Conservation (phyloP, 1,140 invertebrate species). For the Lepidurus arcticus region DNA sequence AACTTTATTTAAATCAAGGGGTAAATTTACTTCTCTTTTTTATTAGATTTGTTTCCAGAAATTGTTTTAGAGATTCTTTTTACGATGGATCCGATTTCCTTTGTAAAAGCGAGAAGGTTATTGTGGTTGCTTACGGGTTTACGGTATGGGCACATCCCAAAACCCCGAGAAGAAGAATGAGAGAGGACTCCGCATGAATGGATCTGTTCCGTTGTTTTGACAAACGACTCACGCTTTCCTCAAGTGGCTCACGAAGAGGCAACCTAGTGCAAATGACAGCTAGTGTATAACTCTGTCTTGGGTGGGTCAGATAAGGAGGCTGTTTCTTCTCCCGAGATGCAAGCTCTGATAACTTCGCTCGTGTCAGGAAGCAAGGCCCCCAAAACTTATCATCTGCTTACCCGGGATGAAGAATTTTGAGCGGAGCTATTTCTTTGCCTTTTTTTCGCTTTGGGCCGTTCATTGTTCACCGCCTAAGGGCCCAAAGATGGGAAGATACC, state of each 20-base stretch:
- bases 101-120: neutral
- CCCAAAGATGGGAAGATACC: neutral
- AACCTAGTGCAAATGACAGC: conserved; percentile 7
- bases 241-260: conserved; percentile 17
- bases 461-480: neutral
- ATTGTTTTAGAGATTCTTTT: neutral
- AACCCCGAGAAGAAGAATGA: neutral
- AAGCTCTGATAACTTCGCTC: conserved; percentile 18
- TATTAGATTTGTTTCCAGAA: neutral
- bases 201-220: conserved; percentile 10
- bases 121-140: neutral
- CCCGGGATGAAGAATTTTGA: neutral
- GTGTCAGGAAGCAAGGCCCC: conserved; percentile 12
- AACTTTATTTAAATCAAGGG: no score
- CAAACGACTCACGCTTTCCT: conserved; percentile 14
- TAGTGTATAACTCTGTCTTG: conserved; percentile 14
- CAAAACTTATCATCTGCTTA: conserved; percentile 4
- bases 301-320: conserved; percentile 20
- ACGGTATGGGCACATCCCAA: neutral
- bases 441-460: neutral
- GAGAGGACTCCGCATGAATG: conserved; percentile 13
- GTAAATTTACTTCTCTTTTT: neutral
- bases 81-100: neutral
- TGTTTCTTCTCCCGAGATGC: conserved; percentile 4
- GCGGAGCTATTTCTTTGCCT: neutral